Evolutionary conservation across 1,140 invertebrate genomes (phyloP).

Genomic region (Halictus rubicundus): DNA sequence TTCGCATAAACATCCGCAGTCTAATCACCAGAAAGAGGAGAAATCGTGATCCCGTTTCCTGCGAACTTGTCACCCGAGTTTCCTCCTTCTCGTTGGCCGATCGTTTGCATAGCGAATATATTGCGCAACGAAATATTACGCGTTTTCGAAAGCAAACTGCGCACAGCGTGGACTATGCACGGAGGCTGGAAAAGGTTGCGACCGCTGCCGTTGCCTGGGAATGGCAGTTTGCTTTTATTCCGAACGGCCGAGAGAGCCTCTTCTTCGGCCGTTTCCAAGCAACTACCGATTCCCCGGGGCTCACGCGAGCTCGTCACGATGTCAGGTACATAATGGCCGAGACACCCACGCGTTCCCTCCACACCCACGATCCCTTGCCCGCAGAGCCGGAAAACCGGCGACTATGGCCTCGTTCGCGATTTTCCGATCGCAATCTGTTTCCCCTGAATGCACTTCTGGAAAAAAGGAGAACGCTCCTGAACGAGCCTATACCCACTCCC

Average conservation of each 20-base stretch:
- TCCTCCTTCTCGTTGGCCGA: background rate
- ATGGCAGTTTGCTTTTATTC: constrained; percentile 13
- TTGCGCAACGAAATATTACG: background rate
- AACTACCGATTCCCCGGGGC: constrained; percentile 55
- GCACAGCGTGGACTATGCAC: background rate
- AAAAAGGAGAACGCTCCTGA: too few species aligned
- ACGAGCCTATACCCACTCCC: too few species aligned
- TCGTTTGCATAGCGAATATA: background rate
- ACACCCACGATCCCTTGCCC: constrained; percentile 51
- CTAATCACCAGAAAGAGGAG: too few species aligned
- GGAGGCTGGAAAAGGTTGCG: background rate
- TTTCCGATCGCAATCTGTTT: constrained; percentile 27
- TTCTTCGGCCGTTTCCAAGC: constrained; percentile 37
- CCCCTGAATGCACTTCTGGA: background rate
- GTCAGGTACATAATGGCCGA: constrained; percentile 66
- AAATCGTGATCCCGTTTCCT: too few species aligned
- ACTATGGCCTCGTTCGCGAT: constrained; percentile 29
- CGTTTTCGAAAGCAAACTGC: background rate
- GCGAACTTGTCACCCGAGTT: too few species aligned
- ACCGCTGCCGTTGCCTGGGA: background rate
- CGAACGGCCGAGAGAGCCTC: background rate
- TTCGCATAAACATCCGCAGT: too few species aligned
- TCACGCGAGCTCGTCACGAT: constrained; percentile 55
- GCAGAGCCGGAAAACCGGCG: constrained; percentile 5
- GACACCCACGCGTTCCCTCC: constrained; percentile 59